Evolutionary conservation across 1,140 invertebrate species (phyloP).

Genomic region (Potamilus streckersoni): DNA sequence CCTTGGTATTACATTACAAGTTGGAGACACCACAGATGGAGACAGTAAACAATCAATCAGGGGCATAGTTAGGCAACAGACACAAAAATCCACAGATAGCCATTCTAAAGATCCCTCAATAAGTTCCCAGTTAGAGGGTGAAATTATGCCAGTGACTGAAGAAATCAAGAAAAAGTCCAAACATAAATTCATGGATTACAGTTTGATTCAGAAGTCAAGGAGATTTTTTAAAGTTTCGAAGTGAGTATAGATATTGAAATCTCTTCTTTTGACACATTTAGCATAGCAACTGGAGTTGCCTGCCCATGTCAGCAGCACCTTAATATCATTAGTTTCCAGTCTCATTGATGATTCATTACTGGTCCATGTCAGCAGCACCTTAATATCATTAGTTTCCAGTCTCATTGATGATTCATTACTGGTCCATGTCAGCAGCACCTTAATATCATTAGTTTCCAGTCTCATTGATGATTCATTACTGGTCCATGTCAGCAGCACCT

Average conservation of each 20-base stretch:
- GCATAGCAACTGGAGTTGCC: too few species aligned
- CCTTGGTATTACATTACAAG: constrained; percentile 51
- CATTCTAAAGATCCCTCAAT: constrained; percentile 29
- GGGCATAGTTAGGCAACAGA: constrained; percentile 25
- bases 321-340: too few species aligned
- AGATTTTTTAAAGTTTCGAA: constrained; percentile 66
- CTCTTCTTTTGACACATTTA: too few species aligned
- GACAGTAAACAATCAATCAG: constrained; percentile 14
- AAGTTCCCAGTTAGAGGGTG: constrained; percentile 48
- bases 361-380: too few species aligned
- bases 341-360: too few species aligned
- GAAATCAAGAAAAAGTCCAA: constrained; percentile 54
- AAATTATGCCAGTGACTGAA: constrained; percentile 30
- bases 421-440: too few species aligned
- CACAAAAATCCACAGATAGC: constrained; percentile 26
- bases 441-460: too few species aligned
- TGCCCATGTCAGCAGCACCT: too few species aligned
- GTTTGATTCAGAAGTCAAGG: constrained; percentile 59
- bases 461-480: too few species aligned
- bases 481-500: too few species aligned
- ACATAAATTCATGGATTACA: constrained; percentile 55
- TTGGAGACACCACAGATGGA: constrained; percentile 9
- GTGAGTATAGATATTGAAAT: constrained; percentile 44
- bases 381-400: too few species aligned
- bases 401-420: too few species aligned